Evolutionary conservation across 2,113 vertebrate genomes (phyloP), one percentile per base, ranked within the genome.

Genomic region (Ellobius talpinus): DNA sequence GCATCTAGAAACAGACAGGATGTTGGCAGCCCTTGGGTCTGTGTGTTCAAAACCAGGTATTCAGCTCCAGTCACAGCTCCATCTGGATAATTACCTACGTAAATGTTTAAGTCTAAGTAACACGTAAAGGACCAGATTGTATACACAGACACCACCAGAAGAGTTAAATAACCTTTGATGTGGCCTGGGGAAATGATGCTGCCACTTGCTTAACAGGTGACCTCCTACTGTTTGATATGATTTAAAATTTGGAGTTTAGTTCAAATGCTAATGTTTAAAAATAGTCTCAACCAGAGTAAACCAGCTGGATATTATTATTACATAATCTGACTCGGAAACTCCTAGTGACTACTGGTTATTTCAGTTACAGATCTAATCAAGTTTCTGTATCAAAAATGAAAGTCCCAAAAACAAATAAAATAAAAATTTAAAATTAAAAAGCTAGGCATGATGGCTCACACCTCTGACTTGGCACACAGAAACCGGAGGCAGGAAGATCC

Each of bases 31-130:
- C 87, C 65, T 72, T 85, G 47, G 9, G 31, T 47, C 39, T 87
- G 65, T 88, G 90, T 84, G 23, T 79, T 96, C 87, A 87, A 90
- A 96, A 66, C 63, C 68, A 47, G 39, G 86, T 24, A 50, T 68
- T 92, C 4, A 4, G 10, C 12, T 72, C 89, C 58, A 82, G 9
- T 78, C 58, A 52, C 91, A 72, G 78, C 31, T 70, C 65, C 65
- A 17, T 45, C 63, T 82, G 84, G 78, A 82, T 17, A 87, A 89
- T 76, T 84, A 87, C 17, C 90, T 87, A 73, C 16, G 47, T 45
- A 66, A 79, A 91, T 76, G 92, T 52, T 81, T 89, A 91, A 63
- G 92, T 52, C 74, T 86, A 91, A 55, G 74, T 92, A 63, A 73
- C 29, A 26, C 7, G 1, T 84, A 29, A 11, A 82, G 36, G 52